Evolutionary conservation across 2,113 vertebrate genomes (phyloP).

Genomic region (Engraulis encrasicolus): DNA sequence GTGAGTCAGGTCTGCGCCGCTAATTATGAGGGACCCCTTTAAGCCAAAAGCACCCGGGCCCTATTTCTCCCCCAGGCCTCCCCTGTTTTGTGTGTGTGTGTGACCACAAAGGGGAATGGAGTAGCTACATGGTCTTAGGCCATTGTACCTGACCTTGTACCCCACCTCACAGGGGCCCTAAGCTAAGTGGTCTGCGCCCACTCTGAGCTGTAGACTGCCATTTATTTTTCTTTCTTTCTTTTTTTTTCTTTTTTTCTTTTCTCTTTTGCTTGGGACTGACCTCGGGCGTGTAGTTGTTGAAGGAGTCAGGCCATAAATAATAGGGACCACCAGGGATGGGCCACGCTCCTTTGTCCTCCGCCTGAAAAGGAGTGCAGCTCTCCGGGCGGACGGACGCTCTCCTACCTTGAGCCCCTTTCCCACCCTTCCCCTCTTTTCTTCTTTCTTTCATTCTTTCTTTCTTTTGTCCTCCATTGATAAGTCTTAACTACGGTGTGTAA

Average conservation of each 20-base stretch:
- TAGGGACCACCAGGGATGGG: background rate
- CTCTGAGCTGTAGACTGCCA: too few species aligned
- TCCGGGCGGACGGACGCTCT: too few species aligned
- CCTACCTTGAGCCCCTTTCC: too few species aligned
- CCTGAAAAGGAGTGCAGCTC: background rate
- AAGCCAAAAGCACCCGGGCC: too few species aligned
- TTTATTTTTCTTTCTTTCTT: too few species aligned
- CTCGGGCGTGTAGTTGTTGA: background rate
- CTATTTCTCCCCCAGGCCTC: too few species aligned
- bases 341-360: background rate
- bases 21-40: too few species aligned
- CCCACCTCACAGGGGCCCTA: background rate
- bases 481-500: slow-evolving; percentile 15
- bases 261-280: background rate
- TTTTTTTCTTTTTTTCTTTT: too few species aligned
- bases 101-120: background rate
- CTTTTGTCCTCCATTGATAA: background rate
- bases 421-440: background rate
- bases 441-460: too few species aligned
- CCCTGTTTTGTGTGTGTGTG: too few species aligned
- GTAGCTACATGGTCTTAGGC: background rate
- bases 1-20: too few species aligned
- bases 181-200: background rate
- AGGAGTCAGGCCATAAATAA: background rate
- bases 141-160: background rate